phyloP scores from a whole-genome alignment of 2,797 vertebrate genomes.

The Halcyon chelicuti region DNA sequence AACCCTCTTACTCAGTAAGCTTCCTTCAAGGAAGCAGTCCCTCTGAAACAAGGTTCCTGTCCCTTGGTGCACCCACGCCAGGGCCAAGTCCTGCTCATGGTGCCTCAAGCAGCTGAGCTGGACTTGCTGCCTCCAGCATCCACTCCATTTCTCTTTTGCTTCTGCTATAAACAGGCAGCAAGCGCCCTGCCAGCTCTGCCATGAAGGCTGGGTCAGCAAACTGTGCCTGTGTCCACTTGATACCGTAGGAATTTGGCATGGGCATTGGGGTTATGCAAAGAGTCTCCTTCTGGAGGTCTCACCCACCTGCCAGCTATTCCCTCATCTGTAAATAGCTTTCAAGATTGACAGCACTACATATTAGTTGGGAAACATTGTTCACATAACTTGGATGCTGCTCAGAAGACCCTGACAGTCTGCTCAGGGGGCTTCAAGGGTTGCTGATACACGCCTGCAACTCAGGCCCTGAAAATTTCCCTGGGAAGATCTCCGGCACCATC shows the following conservation, averaged over 20 bases:
- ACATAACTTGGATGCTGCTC: not conserved
- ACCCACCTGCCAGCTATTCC: not conserved
- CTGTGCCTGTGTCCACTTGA: not conserved
- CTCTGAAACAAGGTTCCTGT: not conserved
- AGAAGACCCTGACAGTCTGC: not conserved
- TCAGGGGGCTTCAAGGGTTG: not conserved
- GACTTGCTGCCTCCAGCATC: not conserved
- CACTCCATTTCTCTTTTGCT: accelerated
- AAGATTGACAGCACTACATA: not conserved
- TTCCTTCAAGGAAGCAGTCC: not conserved
- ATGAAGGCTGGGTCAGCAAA: not conserved
- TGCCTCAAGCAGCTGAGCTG: not conserved
- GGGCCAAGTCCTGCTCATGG: accelerated
- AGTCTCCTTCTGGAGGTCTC: not conserved
- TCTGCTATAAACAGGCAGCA: not conserved
- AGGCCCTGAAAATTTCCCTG: not conserved
- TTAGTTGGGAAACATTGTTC: not conserved
- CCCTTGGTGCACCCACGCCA: accelerated
- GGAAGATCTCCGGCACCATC: not conserved
- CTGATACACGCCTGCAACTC: not conserved
- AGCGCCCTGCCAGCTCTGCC: not conserved
- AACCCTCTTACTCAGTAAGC: not conserved
- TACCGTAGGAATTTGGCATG: not conserved
- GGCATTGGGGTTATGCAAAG: not conserved
- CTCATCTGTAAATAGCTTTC: not conserved